A percentile compares a stretch with the other conserved stretches of the same genome.
phyloP scores from a whole-genome alignment of 1,140 invertebrate species.

The Eufriesea mexicana region DNA sequence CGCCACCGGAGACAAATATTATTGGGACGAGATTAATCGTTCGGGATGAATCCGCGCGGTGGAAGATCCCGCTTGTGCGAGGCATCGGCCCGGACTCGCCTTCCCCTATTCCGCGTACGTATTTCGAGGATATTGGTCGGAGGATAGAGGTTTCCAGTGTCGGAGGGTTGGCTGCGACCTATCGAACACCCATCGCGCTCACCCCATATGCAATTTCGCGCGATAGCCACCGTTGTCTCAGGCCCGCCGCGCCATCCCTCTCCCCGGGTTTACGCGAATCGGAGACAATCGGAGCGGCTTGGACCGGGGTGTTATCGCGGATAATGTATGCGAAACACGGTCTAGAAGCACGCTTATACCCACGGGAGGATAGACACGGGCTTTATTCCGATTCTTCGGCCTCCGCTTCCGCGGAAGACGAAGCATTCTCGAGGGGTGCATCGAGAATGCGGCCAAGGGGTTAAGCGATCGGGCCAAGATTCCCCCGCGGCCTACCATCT shows the following conservation, averaged over 20 bases:
- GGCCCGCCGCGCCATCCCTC: background rate
- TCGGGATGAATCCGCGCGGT: conserved; percentile 40
- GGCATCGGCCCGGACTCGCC: background rate
- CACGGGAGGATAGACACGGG: conserved; percentile 8
- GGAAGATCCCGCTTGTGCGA: conserved; percentile 25
- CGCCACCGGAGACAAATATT: conserved; percentile 62
- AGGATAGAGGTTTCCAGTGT: background rate
- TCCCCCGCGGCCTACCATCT: conserved; percentile 30
- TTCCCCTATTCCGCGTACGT: background rate
- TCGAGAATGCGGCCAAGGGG: conserved; percentile 50
- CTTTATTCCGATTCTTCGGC: conserved; percentile 62
- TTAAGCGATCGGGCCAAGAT: conserved; percentile 40
- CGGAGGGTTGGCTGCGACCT: background rate
- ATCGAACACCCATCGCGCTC: background rate
- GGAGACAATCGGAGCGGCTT: conserved; percentile 4
- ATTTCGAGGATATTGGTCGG: background rate
- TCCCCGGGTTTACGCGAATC: background rate
- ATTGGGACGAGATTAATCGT: conserved; percentile 68
- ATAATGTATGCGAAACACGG: conserved; percentile 43
- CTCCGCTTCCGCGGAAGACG: conserved; percentile 46
- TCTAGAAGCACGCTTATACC: conserved; percentile 8
- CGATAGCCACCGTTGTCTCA: background rate
- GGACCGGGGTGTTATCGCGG: background rate
- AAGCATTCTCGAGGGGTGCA: conserved; percentile 65
- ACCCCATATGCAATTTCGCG: background rate